Conservation (phyloP, 2,888 invertebrate species). For the Pseudococcus longispinus region DNA sequence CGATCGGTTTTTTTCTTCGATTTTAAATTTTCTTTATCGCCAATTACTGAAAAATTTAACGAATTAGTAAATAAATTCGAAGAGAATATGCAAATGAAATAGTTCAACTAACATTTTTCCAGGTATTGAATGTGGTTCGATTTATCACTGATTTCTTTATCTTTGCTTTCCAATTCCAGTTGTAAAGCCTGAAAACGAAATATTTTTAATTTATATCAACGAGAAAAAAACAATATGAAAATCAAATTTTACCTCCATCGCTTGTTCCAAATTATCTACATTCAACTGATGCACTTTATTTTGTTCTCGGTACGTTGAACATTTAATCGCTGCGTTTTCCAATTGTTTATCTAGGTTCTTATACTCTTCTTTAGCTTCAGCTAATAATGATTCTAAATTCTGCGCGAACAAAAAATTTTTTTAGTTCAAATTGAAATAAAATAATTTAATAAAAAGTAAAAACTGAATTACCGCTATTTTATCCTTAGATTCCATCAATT, state of each 20-base stretch:
- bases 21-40: constrained; percentile 30
- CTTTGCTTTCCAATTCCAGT: not conserved
- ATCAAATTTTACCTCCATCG: not conserved
- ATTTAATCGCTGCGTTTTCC: not conserved
- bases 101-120: not conserved
- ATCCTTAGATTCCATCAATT: not conserved
- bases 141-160: constrained; percentile 1
- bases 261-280: not conserved
- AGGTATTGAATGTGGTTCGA: not conserved
- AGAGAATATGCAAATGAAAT: not conserved
- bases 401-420: not conserved
- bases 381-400: constrained; percentile 32
- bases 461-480: not conserved
- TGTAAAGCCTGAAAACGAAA: not conserved
- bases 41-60: not conserved
- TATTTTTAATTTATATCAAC: not conserved
- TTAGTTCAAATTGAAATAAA: not conserved
- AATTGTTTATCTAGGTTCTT: not conserved
- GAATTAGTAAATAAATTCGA: not conserved
- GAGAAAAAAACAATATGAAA: not conserved
- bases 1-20: not conserved
- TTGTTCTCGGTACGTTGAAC: not conserved
- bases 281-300: constrained; percentile 31
- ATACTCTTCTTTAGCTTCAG: constrained; percentile 36
- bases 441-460: not conserved